Percentiles rank a stretch among this genome's conserved stretches.
phyloP scores from a whole-genome alignment of 2,797 vertebrate species.

The Tympanoctomys barrerae region DNA sequence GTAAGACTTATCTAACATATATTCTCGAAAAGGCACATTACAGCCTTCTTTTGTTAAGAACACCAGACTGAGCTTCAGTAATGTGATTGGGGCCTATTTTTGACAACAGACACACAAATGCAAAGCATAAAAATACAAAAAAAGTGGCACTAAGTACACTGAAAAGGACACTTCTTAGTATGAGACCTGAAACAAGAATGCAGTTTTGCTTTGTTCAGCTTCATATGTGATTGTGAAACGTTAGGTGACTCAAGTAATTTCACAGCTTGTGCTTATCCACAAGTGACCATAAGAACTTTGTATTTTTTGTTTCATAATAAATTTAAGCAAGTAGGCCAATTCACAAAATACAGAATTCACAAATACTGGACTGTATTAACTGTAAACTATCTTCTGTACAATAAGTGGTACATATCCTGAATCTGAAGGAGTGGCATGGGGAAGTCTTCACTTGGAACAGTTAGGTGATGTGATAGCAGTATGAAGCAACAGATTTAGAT shows the following conservation, averaged over 20 bases:
- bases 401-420: not conserved
- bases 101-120: not conserved
- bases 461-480: not conserved
- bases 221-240: not conserved
- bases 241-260: not conserved
- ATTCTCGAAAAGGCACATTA: not conserved
- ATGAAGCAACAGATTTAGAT: not conserved
- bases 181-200: not conserved
- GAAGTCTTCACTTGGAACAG: not conserved
- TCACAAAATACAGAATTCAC: not conserved
- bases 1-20: not conserved
- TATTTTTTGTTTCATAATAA: not conserved
- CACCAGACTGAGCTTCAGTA: not conserved
- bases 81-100: constrained; percentile 5
- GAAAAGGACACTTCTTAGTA: not conserved
- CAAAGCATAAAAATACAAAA: not conserved
- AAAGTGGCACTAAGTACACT: not conserved
- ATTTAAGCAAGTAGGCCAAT: constrained; percentile 28
- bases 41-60: not conserved
- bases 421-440: not conserved
- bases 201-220: not conserved
- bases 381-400: not conserved
- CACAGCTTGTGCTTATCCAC: not conserved
- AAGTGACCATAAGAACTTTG: not conserved
- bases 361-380: not conserved